These are phyloP conservation scores for Myotis davidii DNA, from an alignment of 2,113 vertebrate species.

Conservation along the genomic window DNA sequence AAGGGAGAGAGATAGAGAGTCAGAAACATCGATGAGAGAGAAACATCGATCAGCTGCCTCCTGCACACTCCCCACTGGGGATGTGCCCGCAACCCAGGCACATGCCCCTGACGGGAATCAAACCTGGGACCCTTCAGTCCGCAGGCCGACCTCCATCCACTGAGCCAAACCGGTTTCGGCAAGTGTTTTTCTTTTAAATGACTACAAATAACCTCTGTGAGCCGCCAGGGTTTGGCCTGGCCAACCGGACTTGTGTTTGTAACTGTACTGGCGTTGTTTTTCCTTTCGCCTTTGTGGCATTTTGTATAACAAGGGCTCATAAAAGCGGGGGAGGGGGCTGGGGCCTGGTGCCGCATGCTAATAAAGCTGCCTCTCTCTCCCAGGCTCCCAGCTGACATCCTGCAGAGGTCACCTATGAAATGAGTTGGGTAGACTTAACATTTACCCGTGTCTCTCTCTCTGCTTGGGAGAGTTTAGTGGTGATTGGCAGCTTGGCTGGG, in stretches of 20 bases:
- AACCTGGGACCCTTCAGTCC: no score
- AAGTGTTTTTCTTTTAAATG: conserved; percentile 22
- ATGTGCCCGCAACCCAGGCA: no score
- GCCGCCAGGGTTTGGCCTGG: conserved; percentile 41
- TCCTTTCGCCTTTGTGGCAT: conserved; percentile 72
- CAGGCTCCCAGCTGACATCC: conserved; percentile 6
- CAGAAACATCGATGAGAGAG: no score
- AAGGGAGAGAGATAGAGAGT: no score
- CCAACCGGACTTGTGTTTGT: neutral
- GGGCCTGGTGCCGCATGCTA: conserved; percentile 63
- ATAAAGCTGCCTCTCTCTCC: conserved; percentile 54
- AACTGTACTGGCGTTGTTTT: conserved; percentile 25
- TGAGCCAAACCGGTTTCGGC: no score
- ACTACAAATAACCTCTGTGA: conserved; percentile 12
- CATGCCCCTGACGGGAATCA: no score
- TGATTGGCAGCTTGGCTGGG: conserved; percentile 54
- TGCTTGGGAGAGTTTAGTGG: conserved; percentile 46
- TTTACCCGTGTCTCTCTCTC: neutral
- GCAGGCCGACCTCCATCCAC: no score
- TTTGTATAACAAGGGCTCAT: conserved; percentile 75
- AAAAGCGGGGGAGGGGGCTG: conserved; percentile 63
- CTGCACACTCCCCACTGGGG: no score
- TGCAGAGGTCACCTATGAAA: conserved; percentile 55
- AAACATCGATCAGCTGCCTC: no score
- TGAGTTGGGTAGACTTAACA: conserved; percentile 73